Conservation (phyloP, 2,888 invertebrate species). For the Helobdella robusta region DNA sequence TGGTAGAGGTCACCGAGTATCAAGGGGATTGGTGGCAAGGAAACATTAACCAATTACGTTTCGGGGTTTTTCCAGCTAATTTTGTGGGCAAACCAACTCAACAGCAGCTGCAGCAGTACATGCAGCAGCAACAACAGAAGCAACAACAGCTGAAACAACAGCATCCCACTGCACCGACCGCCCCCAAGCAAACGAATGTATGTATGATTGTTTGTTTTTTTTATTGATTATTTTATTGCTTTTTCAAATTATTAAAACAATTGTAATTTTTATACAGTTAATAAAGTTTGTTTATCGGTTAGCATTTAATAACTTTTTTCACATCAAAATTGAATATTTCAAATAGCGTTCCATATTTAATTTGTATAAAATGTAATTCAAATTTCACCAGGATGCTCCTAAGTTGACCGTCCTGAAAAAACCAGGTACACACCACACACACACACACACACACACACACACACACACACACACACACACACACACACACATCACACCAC, state of each 20-base stretch:
- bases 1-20: slow-evolving; percentile 72
- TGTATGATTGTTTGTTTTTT: slow-evolving; percentile 1
- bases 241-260: background rate
- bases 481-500: no score
- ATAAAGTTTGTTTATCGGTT: background rate
- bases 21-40: slow-evolving; percentile 99
- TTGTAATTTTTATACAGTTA: background rate
- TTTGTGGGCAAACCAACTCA: slow-evolving; percentile 9
- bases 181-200: slow-evolving; percentile 12
- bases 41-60: slow-evolving; percentile 62
- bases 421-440: slow-evolving; percentile 40
- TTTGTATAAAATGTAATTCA: no score
- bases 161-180: slow-evolving; percentile 9
- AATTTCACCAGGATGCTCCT: background rate
- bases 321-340: no score
- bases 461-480: background rate
- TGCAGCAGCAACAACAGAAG: background rate
- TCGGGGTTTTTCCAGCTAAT: slow-evolving; percentile 92
- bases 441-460: background rate
- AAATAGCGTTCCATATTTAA: no score
- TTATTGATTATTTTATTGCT: background rate
- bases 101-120: background rate
- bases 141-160: background rate
- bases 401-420: slow-evolving; percentile 35
- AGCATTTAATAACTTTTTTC: background rate